Evolutionary conservation across 2,113 vertebrate genomes (phyloP), one percentile per base, ranked within the genome.

Genomic region (Xenopus borealis): DNA sequence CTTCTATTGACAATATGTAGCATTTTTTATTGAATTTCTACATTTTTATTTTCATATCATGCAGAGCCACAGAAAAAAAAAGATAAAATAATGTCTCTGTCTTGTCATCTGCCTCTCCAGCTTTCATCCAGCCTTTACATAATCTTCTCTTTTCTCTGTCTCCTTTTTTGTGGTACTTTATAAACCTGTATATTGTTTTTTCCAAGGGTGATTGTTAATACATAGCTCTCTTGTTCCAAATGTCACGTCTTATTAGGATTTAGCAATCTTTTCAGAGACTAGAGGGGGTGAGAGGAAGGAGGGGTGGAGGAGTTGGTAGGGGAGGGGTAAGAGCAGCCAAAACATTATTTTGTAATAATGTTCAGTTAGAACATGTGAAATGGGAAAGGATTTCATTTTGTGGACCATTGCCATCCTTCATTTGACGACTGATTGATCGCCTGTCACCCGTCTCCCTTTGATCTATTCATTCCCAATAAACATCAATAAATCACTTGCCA

Each of bases 401-500:
- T 95, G 94, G 94, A 92, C 92, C 92, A 85, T 93, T 93, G 93
- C 93, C 94, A 95, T 92, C 93, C 94, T 96, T 94, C 93, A 95
- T 97, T 97, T 96, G 95, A 98, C 88, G 91, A 86, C 88, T 96
- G 96, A 98, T 96, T 95, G 96, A 98, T 96, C 83, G 86, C 87
- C 93, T 83, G 92, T 97, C 96, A 95, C 91, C 87, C 82, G 84
- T 89, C 85, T 88, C 89, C 89, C 93, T 98, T 98, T 97, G 95
- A 98, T 97, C 95, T 98, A 94, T 96, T 97, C 94, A 94, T 95
- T 95, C 92, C 93, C 91, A 92, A 98, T 98, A 94, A 96, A 94
- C 94, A 94, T 97, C 94, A 93, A 96, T 97, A 96, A 97, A 96
- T 97, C 93, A 95, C 87, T 90, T 79, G 85, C 87, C 83, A 84